Base-by-base conservation (phyloP, 2,797 vertebrate species). In the Chrysocyon brachyurus region DNA sequence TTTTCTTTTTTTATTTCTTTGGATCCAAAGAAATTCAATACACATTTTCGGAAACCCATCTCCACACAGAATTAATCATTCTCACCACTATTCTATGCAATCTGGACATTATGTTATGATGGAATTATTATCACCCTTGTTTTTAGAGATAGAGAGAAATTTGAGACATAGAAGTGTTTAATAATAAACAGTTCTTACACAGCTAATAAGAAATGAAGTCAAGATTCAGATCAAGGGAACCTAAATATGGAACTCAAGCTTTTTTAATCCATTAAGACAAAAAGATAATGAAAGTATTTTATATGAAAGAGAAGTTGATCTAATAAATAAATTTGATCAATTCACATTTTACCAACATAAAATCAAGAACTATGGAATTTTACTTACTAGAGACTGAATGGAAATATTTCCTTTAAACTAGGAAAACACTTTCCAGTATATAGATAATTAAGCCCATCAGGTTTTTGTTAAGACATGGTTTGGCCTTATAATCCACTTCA, bases 1-100 rank as follows among this genome's bases (percentile, higher is more conserved):
- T 94, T 75, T 93, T 91, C 7, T 66, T 54, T 82, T 85, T 78
- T 66, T 46, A 3, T 11, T 7, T 64, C 9, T 87, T 87, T 87
- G 61, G 59, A 86, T 59, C 1, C 14, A 78, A 92, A 94, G 73
- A 96, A 83, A 83, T 87, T 87, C 49, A 97, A 83, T 89, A 86
- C 14, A 46, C 31, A 49, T 77, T 89, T 91, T 95, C 77, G 82
- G 54, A 95, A 97, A 72, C 12, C 3, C 31, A 12, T 91, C 15
- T 89, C 28, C 33, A 78, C 2, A 31, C 3, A 78, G 15, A 83
- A 83, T 33, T 92, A 88, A 88, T 85, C n/a, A 75, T 28, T 78
- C 68, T 88, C 4, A 26, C 3, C 24, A n/a, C 22, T 54, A 19
- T 61, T 64, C 22, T n/a, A 52, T 88, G 46, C 8, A 81, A 90